Percentiles rank a stretch among this genome's conserved stretches.
Conservation (phyloP, 2,113 vertebrate genomes). For the Arvicanthis niloticus region DNA sequence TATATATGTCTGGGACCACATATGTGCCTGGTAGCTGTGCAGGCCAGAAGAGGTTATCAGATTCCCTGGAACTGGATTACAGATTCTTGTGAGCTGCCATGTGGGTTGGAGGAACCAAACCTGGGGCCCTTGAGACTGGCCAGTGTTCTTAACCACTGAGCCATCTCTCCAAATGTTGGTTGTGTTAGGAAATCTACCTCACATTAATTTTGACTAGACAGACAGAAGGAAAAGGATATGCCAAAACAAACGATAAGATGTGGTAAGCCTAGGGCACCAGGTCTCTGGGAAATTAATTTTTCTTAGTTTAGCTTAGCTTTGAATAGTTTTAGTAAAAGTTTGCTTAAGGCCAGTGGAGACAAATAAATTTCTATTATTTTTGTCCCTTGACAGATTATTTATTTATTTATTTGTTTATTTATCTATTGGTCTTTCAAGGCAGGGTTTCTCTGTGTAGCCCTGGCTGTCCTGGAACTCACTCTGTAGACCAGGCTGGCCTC, state of each 20-base stretch:
- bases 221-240: not conserved
- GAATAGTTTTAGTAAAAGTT: not conserved
- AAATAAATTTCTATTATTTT: slow-evolving; percentile 55
- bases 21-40: not conserved
- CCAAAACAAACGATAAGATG: not conserved
- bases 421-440: no score
- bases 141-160: not conserved
- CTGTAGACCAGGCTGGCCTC: no score
- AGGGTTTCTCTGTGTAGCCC: no score
- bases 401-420: no score
- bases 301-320: not conserved
- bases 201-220: not conserved
- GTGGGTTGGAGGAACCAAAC: not conserved
- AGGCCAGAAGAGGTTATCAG: not conserved
- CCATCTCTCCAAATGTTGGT: not conserved
- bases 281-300: not conserved
- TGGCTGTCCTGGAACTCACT: no score
- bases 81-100: not conserved
- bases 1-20: not conserved
- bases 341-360: not conserved
- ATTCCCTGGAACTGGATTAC: not conserved
- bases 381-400: slow-evolving; percentile 31
- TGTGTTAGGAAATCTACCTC: not conserved
- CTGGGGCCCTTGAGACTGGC: not conserved
- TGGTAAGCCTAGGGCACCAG: not conserved